These are phyloP conservation scores for Synodontis membranacea DNA, from an alignment of 2,113 vertebrate species.

Conservation along the genomic window DNA sequence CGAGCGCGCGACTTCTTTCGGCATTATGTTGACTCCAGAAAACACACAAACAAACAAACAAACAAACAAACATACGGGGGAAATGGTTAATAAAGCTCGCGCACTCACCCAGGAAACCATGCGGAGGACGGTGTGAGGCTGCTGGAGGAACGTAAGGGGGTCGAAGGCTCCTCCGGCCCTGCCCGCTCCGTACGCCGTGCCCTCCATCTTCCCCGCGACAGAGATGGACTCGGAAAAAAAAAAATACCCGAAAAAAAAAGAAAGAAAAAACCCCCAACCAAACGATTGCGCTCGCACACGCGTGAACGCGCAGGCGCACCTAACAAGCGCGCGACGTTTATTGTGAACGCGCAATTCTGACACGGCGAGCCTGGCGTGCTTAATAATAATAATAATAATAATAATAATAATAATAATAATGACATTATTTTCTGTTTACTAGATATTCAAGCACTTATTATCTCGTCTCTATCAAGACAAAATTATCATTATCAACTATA, in stretches of 20 bases:
- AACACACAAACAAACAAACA: not conserved
- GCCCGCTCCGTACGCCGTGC: slow-evolving; percentile 89
- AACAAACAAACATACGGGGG: not conserved
- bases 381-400: not conserved
- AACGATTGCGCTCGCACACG: slow-evolving; percentile 45
- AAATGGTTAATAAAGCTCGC: not conserved
- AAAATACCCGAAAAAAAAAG: not conserved
- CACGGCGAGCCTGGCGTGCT: not conserved
- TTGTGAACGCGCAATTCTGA: not conserved
- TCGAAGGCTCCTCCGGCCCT: slow-evolving; percentile 94
- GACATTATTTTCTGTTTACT: not conserved
- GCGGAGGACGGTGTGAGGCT: slow-evolving; percentile 88
- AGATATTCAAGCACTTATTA: not conserved
- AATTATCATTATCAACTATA: no score
- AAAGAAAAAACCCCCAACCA: no score
- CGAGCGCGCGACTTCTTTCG: slow-evolving; percentile 6
- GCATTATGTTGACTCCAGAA: not conserved
- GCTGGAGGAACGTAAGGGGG: slow-evolving; percentile 86
- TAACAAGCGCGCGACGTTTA: not conserved
- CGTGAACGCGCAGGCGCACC: slow-evolving; percentile 43
- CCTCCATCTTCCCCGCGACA: slow-evolving; percentile 78
- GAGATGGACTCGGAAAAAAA: not conserved
- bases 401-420: not conserved
- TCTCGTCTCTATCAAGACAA: not conserved
- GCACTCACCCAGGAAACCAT: slow-evolving; percentile 90